Evolutionary conservation across 2,113 vertebrate genomes (phyloP).

Genomic region (Zootoca vivipara): DNA sequence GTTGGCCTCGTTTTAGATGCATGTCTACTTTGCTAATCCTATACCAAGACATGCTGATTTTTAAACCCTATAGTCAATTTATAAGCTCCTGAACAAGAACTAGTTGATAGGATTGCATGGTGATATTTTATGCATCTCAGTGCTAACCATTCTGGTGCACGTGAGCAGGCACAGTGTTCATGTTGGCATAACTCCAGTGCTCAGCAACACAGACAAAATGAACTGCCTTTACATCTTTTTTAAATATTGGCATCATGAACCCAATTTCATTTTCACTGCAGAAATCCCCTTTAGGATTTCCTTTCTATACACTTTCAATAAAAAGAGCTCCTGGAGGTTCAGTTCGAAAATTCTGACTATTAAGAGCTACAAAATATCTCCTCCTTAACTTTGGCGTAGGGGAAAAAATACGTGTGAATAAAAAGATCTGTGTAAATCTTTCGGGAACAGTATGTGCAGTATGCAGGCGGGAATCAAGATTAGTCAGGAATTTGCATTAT

Average conservation of each 20-base stretch:
- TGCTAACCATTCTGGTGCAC: slow-evolving; percentile 13
- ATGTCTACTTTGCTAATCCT: background rate
- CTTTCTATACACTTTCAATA: background rate
- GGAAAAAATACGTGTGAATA: background rate
- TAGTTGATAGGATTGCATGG: slow-evolving; percentile 49
- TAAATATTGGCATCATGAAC: background rate
- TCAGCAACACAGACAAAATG: background rate
- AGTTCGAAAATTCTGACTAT: background rate
- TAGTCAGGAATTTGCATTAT: no score
- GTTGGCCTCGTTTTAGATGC: background rate
- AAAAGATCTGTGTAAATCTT: background rate
- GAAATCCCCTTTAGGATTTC: background rate
- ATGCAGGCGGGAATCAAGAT: background rate
- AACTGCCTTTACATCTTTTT: background rate
- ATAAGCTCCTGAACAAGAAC: slow-evolving; percentile 16
- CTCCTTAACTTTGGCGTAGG: background rate
- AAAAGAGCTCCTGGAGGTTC: background rate
- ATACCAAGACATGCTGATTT: background rate
- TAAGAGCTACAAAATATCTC: background rate
- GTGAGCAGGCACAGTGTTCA: slow-evolving; percentile 30
- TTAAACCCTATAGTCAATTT: background rate
- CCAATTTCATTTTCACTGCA: background rate
- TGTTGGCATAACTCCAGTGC: slow-evolving; percentile 46
- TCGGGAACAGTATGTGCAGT: background rate
- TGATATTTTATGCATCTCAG: slow-evolving; percentile 39